Conservation (phyloP, 2,113 vertebrate genomes). For the Delphinapterus leucas region DNA sequence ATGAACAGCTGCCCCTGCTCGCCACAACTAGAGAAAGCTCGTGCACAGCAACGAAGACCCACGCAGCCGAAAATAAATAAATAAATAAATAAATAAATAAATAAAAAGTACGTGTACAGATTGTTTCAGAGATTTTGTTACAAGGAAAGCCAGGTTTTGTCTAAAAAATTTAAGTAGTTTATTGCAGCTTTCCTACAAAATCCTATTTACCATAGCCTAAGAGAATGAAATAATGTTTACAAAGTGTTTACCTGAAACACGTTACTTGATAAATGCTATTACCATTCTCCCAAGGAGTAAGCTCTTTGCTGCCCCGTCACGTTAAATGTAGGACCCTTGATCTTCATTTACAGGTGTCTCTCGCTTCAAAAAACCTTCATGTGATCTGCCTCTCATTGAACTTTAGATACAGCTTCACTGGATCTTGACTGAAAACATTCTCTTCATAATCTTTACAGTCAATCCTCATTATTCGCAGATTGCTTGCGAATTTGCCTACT, state of each 20-base stretch:
- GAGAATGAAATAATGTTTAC: background rate
- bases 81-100: too few species aligned
- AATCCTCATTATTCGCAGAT: background rate
- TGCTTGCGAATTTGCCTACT: background rate
- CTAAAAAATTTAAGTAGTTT: background rate
- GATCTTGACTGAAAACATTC: background rate
- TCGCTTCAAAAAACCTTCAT: background rate
- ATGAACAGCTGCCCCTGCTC: too few species aligned
- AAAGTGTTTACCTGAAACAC: background rate
- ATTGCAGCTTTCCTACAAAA: background rate
- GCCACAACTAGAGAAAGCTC: too few species aligned
- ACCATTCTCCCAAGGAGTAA: background rate
- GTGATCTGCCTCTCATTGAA: background rate
- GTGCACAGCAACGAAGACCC: too few species aligned
- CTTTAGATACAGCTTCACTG: background rate
- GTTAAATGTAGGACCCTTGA: background rate
- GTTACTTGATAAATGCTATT: background rate
- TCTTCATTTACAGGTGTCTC: background rate
- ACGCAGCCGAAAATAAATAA: too few species aligned
- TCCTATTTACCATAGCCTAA: background rate
- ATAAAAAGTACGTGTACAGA: background rate
- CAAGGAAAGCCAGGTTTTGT: background rate
- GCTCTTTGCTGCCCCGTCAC: background rate
- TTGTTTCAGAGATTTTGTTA: slow-evolving; percentile 37
- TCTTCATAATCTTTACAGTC: background rate